These are phyloP conservation scores for Nothobranchius furzeri DNA, from an alignment of 2,113 vertebrate genomes.

Conservation along the genomic window DNA sequence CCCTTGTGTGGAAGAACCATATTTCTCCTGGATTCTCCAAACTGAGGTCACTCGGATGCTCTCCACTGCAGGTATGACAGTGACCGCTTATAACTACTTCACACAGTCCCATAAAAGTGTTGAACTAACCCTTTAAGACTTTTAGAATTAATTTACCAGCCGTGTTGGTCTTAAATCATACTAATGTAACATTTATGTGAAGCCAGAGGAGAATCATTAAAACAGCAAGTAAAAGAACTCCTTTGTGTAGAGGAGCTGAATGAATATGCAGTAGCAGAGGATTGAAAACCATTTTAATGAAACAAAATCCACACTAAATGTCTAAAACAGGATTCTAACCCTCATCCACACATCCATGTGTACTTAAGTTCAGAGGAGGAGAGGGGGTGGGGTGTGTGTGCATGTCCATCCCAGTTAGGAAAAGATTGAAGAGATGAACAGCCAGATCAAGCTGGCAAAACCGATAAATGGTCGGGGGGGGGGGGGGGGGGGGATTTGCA, in stretches of 20 bases:
- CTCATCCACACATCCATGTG: conserved; percentile 31
- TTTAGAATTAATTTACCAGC: background rate
- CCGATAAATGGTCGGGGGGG: conserved; percentile 34
- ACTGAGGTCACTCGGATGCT: background rate
- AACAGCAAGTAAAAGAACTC: too few species aligned
- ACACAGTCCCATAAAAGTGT: background rate
- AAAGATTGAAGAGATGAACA: conserved; percentile 48
- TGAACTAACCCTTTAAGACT: background rate
- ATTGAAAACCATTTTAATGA: conserved; percentile 32
- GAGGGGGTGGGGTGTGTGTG: conserved; percentile 10
- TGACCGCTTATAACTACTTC: background rate
- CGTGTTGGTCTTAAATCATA: too few species aligned
- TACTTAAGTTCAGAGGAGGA: conserved; percentile 8
- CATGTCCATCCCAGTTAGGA: conserved; percentile 39
- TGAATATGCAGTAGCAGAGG: conserved; percentile 8
- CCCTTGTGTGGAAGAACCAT: too few species aligned
- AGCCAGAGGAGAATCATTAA: too few species aligned
- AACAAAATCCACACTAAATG: conserved; percentile 41
- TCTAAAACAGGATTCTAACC: conserved; percentile 14
- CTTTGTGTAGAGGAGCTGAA: background rate
- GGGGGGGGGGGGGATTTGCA: conserved; percentile 10
- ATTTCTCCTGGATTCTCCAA: background rate
- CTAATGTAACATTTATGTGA: too few species aligned
- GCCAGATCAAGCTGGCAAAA: conserved; percentile 40
- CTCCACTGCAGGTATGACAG: background rate